Base-by-base conservation (phyloP, 2,888 invertebrate genomes). In the Andrena praecox region DNA sequence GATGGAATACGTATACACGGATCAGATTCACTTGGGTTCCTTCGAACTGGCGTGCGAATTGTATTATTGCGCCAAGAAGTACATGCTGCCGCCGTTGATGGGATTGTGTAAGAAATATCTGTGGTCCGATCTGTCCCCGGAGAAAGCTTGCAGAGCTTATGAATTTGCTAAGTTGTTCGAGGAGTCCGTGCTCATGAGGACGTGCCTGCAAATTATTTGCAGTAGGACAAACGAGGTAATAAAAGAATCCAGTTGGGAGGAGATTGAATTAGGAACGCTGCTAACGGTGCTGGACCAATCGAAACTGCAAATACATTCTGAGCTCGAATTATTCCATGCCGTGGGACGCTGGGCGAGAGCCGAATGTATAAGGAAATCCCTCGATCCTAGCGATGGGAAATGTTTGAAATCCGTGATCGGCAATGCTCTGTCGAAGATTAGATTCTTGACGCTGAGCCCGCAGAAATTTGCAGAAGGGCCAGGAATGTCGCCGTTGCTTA, bases 1-100 rank as follows among this genome's bases (percentile, higher is more conserved):
- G 86, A 94, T 98, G 35, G 97, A 97, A 95, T 97, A 98, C 89
- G 97, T 98, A 75, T 98, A 98, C 91, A 97, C 97, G 7, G 97
- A 98, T 89, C 82, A 85, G 85, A 97, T 98, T 54, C 96, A 96
- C 87, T 96, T 98, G 10, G 96, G 96, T 79, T 97, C 97, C 0
- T 97, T 98, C 92, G 98, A 98, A 90, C 96, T 97, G 91, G 98
- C 97, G 0, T 98, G 97, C 92, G 98, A 98, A 90, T 93, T 98
- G 50, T 98, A 98, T 91, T 98, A 98, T 93, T 97, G 97, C 73
- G 98, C 97, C 10, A 98, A 98, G 91, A 98, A 98, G 91, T 98
- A 98, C 90, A 97, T 98, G 97, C 93, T 98, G 74, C 98, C 98
- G 0, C 96, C 97, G 93, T 95, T 98, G 8, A 97, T 98, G 0